These are phyloP conservation scores for Plebejus argus DNA, from an alignment of 2,888 invertebrate genomes.

Conservation along the genomic window DNA sequence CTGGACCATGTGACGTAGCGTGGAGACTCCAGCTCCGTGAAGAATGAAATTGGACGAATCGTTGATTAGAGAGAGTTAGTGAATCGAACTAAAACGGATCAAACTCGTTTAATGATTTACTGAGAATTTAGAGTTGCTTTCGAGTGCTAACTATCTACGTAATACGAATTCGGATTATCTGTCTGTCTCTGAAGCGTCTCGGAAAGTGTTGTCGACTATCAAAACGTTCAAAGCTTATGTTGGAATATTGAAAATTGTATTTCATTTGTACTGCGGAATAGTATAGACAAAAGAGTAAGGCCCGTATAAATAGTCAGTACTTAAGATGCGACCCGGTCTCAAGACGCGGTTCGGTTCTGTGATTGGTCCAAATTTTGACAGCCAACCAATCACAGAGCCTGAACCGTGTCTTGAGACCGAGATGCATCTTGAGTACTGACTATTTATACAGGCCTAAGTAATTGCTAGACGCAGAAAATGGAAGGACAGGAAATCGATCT, in stretches of 20 bases:
- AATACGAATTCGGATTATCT: not conserved
- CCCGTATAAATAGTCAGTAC: too few species aligned
- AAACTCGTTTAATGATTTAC: not conserved
- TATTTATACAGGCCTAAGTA: too few species aligned
- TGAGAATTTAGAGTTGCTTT: not conserved
- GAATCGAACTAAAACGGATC: constrained; percentile 2
- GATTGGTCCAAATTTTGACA: too few species aligned
- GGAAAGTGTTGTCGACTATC: not conserved
- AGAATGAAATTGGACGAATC: not conserved
- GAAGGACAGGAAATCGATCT: not conserved
- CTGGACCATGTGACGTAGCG: not conserved
- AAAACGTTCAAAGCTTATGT: not conserved
- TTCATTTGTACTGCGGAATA: too few species aligned
- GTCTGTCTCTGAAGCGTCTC: not conserved
- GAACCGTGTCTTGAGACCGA: too few species aligned
- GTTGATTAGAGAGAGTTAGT: not conserved
- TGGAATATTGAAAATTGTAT: too few species aligned
- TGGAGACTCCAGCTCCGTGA: not conserved
- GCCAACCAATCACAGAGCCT: too few species aligned
- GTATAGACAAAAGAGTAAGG: too few species aligned
- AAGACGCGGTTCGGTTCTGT: too few species aligned
- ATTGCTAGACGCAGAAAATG: too few species aligned
- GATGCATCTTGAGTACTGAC: too few species aligned
- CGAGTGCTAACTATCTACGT: not conserved
- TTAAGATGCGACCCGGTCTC: too few species aligned